phyloP scores from a whole-genome alignment of 2,113 vertebrate species.

The Sylvilagus bachmani region DNA sequence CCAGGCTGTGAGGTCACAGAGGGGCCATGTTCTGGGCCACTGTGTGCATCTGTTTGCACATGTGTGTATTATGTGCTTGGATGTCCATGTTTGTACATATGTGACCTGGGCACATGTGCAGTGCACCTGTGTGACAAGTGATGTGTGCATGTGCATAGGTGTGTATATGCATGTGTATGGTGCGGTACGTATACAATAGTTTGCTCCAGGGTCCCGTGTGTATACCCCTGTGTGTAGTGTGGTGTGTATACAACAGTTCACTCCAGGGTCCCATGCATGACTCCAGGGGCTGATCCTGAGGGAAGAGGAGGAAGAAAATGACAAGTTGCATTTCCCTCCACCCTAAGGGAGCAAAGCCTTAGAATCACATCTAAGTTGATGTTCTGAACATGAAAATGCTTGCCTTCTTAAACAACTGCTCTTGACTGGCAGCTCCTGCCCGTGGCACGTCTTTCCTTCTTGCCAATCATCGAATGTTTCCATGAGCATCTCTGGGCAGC shows the following conservation, averaged over 20 bases:
- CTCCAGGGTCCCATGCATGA: neutral
- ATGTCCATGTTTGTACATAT: neutral
- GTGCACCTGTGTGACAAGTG: too few relatives aligned
- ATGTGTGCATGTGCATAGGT: neutral
- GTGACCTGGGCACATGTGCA: too few relatives aligned
- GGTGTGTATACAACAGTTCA: neutral
- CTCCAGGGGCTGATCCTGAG: neutral
- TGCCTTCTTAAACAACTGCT: neutral
- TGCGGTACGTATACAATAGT: neutral
- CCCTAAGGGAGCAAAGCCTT: neutral
- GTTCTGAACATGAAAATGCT: neutral
- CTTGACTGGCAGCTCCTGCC: neutral
- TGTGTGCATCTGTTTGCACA: neutral
- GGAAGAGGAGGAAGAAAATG: neutral
- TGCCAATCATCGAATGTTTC: neutral
- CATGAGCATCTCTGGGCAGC: neutral
- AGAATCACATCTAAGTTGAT: too few relatives aligned
- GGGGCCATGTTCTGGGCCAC: too few relatives aligned
- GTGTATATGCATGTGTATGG: neutral
- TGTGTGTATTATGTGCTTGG: neutral
- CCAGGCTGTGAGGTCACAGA: too few relatives aligned
- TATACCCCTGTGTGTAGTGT: neutral
- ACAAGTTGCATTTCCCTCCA: neutral
- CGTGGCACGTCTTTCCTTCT: too few relatives aligned
- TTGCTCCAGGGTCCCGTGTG: neutral